These are phyloP conservation scores for Hipposideros armiger DNA, from an alignment of 2,113 vertebrate genomes.

Conservation along the genomic window DNA sequence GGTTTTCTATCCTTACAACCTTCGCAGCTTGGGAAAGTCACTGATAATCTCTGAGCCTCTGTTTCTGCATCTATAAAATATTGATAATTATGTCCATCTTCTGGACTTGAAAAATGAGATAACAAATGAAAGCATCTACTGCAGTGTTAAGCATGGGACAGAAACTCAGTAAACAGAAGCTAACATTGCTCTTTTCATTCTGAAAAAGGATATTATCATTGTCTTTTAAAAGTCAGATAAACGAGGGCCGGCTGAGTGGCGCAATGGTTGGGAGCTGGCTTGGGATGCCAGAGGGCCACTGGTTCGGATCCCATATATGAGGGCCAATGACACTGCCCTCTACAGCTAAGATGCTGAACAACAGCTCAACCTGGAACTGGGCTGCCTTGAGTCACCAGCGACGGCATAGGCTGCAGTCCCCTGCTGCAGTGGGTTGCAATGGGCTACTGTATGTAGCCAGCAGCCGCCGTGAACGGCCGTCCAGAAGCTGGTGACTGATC, in stretches of 20 bases:
- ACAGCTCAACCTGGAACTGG: no score
- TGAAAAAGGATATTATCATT: slow-evolving; percentile 11
- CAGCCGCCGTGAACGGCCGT: no score
- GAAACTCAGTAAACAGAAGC: background rate
- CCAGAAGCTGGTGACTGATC: no score
- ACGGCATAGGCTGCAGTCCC: no score
- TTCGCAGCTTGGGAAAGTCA: background rate
- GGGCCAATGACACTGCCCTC: no score
- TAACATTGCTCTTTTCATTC: background rate
- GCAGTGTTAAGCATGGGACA: background rate
- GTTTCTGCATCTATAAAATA: background rate
- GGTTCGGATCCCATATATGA: no score
- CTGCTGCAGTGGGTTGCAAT: no score
- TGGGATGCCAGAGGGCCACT: no score
- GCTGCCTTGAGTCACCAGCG: no score
- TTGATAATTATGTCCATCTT: background rate
- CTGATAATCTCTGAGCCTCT: background rate
- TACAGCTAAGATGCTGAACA: no score
- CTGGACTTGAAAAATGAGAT: background rate
- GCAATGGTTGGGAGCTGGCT: no score
- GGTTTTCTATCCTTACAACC: background rate
- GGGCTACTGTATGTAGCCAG: no score
- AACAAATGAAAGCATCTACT: background rate
- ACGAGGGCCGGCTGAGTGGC: background rate
- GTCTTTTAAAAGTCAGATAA: slow-evolving; percentile 46